Evolutionary conservation across 2,888 invertebrate species (phyloP).

Genomic region (Lasioglossum morio): DNA sequence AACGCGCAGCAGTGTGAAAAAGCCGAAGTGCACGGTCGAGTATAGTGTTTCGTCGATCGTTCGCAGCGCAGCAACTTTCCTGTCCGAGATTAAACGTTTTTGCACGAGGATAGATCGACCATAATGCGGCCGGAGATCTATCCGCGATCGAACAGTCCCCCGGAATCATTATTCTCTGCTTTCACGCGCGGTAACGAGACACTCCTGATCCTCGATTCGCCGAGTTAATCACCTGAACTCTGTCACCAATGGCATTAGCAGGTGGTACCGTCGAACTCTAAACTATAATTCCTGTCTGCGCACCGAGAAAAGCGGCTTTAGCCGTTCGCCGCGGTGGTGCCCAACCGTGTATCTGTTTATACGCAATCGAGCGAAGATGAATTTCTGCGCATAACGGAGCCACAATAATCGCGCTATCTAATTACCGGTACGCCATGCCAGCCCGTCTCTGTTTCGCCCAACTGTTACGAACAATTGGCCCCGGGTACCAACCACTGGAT

Average conservation of each 20-base stretch:
- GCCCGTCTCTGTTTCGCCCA: slow-evolving; percentile 5
- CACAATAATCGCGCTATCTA: slow-evolving; percentile 55
- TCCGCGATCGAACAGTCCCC: slow-evolving; percentile 19
- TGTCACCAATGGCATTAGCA: slow-evolving; percentile 56
- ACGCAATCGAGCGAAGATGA: slow-evolving; percentile 49
- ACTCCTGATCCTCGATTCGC: slow-evolving; percentile 49
- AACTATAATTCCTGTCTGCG: slow-evolving; percentile 53
- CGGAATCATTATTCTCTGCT: slow-evolving; percentile 46
- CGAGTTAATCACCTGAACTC: slow-evolving; percentile 59
- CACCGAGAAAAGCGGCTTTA: slow-evolving; percentile 57
- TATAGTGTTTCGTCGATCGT: neutral
- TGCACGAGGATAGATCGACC: neutral
- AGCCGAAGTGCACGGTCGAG: neutral
- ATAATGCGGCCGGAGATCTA: neutral
- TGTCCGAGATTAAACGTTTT: neutral
- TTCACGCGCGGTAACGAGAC: slow-evolving; percentile 55
- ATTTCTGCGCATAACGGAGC: slow-evolving; percentile 36
- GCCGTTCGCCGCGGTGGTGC: neutral
- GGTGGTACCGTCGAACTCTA: slow-evolving; percentile 39
- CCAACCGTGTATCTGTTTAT: slow-evolving; percentile 44
- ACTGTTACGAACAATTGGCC: neutral
- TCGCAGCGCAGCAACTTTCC: neutral
- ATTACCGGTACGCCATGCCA: slow-evolving; percentile 23
- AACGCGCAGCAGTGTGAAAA: neutral
- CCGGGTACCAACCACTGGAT: neutral